Percentiles rank a stretch among this genome's conserved stretches.
phyloP scores from a whole-genome alignment of 2,888 invertebrate genomes.

The Metopia argyrocephala region DNA sequence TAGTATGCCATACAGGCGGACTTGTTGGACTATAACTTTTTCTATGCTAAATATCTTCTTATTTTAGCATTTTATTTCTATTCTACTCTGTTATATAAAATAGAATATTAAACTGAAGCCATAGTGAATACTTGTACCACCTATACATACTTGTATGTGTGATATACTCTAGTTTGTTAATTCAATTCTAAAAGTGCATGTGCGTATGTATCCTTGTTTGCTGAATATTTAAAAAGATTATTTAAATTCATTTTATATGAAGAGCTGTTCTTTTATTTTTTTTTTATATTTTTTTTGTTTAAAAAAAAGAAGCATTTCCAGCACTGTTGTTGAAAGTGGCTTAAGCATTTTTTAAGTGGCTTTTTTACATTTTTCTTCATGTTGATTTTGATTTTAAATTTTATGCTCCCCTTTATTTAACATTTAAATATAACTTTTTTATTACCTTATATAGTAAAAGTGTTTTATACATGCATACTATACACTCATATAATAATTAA shows the following conservation, averaged over 20 bases:
- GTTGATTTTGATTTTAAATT: constrained; percentile 26
- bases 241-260: constrained; percentile 49
- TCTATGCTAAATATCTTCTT: constrained; percentile 1
- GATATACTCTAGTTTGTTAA: not conserved
- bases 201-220: constrained; percentile 1
- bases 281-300: too few species aligned
- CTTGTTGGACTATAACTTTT: too few species aligned
- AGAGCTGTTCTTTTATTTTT: constrained; percentile 42
- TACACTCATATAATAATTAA: constrained; percentile 32
- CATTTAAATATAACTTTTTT: not conserved
- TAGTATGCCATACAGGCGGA: too few species aligned
- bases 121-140: not conserved
- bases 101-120: constrained; percentile 15
- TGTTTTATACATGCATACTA: too few species aligned
- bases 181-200: not conserved
- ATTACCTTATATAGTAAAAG: not conserved
- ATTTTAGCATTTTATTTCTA: not conserved
- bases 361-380: constrained; percentile 29
- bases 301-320: not conserved
- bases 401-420: not conserved
- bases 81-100: not conserved
- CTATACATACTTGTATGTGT: too few species aligned
- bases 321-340: constrained; percentile 13
- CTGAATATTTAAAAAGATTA: constrained; percentile 41
- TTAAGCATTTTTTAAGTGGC: constrained; percentile 32